Conservation (phyloP, 2,888 invertebrate genomes). For the Podabrus alpinus region DNA sequence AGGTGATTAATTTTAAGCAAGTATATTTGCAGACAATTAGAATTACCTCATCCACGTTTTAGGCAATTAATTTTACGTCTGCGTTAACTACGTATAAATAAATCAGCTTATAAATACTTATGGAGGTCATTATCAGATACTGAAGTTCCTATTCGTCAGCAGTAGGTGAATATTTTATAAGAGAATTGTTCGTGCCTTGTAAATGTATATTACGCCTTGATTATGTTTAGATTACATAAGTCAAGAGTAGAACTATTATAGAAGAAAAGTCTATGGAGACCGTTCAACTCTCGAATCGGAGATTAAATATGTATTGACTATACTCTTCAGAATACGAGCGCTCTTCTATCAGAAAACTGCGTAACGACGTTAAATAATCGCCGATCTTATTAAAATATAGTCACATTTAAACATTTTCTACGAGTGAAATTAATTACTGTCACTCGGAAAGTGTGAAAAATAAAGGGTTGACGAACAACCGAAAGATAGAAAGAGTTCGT, state of each 20-base stretch:
- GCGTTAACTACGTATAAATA: conserved; percentile 16
- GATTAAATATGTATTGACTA: conserved; percentile 41
- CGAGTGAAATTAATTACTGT: neutral
- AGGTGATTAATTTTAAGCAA: conserved; percentile 4
- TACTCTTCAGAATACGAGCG: conserved; percentile 30
- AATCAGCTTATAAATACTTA: conserved; percentile 23
- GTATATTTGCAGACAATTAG: conserved; percentile 13
- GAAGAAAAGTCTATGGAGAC: conserved; percentile 37
- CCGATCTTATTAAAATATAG: neutral
- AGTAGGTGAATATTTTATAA: conserved; percentile 37
- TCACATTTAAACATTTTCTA: neutral
- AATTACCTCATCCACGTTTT: conserved; percentile 9
- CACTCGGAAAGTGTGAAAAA: no score
- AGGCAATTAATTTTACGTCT: conserved; percentile 21
- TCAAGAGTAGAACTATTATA: conserved; percentile 31
- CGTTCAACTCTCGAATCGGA: conserved; percentile 39
- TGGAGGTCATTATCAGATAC: conserved; percentile 22
- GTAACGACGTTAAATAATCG: neutral
- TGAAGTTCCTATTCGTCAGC: conserved; percentile 32
- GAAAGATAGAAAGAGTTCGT: neutral
- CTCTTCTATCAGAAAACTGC: conserved; percentile 23
- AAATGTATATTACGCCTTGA: conserved; percentile 44
- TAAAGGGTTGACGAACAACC: no score
- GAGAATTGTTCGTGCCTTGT: conserved; percentile 41
- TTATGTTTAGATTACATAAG: conserved; percentile 44